Evolutionary conservation across 2,888 invertebrate genomes (phyloP), one percentile per base, ranked within the genome.

Genomic region (Nematopogon swammerdamellus): DNA sequence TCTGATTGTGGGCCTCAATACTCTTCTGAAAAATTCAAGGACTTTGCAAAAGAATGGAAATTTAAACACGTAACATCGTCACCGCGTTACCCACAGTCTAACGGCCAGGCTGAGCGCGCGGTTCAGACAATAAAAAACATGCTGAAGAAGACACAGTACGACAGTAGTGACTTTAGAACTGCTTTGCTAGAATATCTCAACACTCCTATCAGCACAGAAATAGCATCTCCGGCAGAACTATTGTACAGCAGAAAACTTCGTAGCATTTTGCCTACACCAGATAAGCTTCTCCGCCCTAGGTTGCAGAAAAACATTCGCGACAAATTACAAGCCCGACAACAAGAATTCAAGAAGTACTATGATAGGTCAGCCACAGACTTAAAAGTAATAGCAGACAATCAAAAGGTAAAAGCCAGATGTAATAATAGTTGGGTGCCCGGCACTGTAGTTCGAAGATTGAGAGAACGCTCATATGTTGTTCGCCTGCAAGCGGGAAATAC

Each of bases 121-220:
- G 56, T 59, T 6, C 53, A 53, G 16, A 58, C 55, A 2, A 18
- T 58, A 11, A 58, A 59, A 53, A 49, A 19, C n/a, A 45, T 49
- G 10, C 19, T 49, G 10, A 49, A 30, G 11, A 49, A 52, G 52
- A 10, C 48, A 18, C 3, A 30, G 52, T 20, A 47, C 18, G 29
- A 29, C 19, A 14, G 19, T 11, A 19, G 30, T 1, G 52, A 52
- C 19, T 52, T 52, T 30, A 44, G 50, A 4, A 36, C 48, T 18
- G 52, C 52, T 8, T 10, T 52, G 2, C 19, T 52, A 4, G 50
- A 52, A 50, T 50, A 50, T 43, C 43, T 45, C 44, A 52, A 50
- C n/a, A 52, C 48, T 3, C 50, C 50, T 4, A 19, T 52, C 16
- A 47, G 42, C 17, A 48, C 43, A 30, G 20, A 18, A 1, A 25